Percentiles rank a stretch among this genome's conserved stretches.
phyloP scores from a whole-genome alignment of 2,888 invertebrate species.

The Seladonia tumulorum region DNA sequence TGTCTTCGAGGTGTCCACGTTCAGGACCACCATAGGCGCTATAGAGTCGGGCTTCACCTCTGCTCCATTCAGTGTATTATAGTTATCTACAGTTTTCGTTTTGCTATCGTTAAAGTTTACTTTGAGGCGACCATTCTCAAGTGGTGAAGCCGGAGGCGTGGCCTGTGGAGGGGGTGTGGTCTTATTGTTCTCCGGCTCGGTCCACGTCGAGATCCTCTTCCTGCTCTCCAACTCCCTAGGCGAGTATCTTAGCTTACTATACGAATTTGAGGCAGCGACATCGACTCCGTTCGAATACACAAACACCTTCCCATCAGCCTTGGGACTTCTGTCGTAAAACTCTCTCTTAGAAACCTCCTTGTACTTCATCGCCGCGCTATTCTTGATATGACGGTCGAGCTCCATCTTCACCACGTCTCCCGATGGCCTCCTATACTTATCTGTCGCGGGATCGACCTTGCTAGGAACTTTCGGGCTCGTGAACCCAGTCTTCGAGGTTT shows the following conservation, averaged over 20 bases:
- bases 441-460: conserved; percentile 64
- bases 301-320: conserved; percentile 64
- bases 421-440: conserved; percentile 69
- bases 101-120: conserved; percentile 54
- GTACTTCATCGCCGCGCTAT: conserved; percentile 65
- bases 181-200: background rate
- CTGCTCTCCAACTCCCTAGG: conserved; percentile 67
- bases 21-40: conserved; percentile 61
- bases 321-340: conserved; percentile 70
- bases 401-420: conserved; percentile 66
- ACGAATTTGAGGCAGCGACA: conserved; percentile 63
- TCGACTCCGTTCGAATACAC: conserved; percentile 68
- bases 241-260: conserved; percentile 59
- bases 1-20: conserved; percentile 71
- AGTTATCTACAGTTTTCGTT: conserved; percentile 54
- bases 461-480: conserved; percentile 74
- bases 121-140: conserved; percentile 71
- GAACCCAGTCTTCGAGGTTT: conserved; percentile 52
- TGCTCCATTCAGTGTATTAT: conserved; percentile 49
- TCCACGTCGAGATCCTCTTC: conserved; percentile 27
- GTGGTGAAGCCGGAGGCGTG: conserved; percentile 35
- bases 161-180: background rate
- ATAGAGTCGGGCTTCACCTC: conserved; percentile 53
- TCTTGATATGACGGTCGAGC: conserved; percentile 73
- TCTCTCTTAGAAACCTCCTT: conserved; percentile 71